These are phyloP conservation scores for Cheilosia scutellata DNA, from an alignment of 2,888 invertebrate genomes.

Conservation along the genomic window DNA sequence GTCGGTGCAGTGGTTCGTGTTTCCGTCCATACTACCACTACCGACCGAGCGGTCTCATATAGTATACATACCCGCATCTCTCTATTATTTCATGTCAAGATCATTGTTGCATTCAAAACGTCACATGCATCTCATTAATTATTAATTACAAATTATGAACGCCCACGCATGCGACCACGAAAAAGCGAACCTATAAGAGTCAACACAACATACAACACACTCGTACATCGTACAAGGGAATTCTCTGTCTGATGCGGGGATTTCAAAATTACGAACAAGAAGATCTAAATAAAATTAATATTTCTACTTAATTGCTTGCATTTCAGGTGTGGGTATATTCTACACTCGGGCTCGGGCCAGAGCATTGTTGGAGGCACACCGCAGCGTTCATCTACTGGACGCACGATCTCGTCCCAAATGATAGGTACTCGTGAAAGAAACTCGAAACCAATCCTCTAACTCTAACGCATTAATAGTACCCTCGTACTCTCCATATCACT, in stretches of 20 bases:
- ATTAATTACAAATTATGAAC: constrained; percentile 78
- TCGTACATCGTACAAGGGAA: background rate
- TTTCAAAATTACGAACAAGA: constrained; percentile 34
- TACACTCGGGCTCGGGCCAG: background rate
- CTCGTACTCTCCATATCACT: constrained; percentile 17
- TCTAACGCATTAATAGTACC: constrained; percentile 58
- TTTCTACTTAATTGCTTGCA: constrained; percentile 47
- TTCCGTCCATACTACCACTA: no score
- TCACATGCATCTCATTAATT: constrained; percentile 78
- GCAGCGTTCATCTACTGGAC: constrained; percentile 4
- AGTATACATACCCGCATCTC: background rate
- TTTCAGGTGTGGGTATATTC: constrained; percentile 41
- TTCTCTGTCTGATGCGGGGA: constrained; percentile 13
- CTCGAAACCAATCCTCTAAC: constrained; percentile 65
- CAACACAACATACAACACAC: constrained; percentile 12
- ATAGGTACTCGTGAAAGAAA: constrained; percentile 43
- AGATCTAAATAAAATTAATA: constrained; percentile 52
- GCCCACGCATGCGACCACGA: constrained; percentile 76
- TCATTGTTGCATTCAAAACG: constrained; percentile 74
- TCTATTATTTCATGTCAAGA: constrained; percentile 34
- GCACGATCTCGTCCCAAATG: constrained; percentile 43
- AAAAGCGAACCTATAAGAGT: constrained; percentile 1
- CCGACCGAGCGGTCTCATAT: no score
- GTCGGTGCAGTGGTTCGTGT: no score
- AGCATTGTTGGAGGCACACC: background rate